phyloP scores from a whole-genome alignment of 2,797 vertebrate species.

The Neosilurus hyrtlii region DNA sequence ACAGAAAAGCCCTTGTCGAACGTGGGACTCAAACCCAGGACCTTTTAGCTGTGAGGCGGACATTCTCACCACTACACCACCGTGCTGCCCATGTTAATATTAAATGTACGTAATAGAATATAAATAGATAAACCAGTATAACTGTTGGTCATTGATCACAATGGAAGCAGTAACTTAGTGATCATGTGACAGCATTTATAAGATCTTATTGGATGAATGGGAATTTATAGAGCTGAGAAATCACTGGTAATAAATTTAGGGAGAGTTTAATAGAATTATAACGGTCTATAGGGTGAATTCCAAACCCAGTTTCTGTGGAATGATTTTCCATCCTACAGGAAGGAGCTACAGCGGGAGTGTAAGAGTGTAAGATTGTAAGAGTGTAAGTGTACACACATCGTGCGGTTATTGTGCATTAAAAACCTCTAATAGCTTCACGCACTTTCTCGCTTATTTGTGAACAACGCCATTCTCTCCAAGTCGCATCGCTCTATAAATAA shows the following conservation, averaged over 20 bases:
- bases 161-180: too few species aligned
- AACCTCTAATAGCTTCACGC: constrained; percentile 13
- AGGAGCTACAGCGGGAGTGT: neutral
- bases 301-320: neutral
- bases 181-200: neutral
- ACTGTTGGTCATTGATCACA: neutral
- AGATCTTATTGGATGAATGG: neutral
- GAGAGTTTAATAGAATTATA: neutral
- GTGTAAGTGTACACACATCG: neutral
- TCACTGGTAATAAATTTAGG: too few species aligned
- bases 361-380: too few species aligned
- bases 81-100: neutral
- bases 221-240: neutral
- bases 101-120: neutral
- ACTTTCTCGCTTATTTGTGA: neutral
- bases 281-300: neutral
- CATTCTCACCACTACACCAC: neutral
- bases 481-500: neutral
- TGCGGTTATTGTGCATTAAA: constrained; percentile 21
- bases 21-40: too few species aligned
- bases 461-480: neutral
- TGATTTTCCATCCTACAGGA: neutral
- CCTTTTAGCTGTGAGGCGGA: too few species aligned
- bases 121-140: neutral
- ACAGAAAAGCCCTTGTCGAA: too few species aligned